phyloP scores from a whole-genome alignment of 2,113 vertebrate genomes.

The Thalassarche chlororhynchos region DNA sequence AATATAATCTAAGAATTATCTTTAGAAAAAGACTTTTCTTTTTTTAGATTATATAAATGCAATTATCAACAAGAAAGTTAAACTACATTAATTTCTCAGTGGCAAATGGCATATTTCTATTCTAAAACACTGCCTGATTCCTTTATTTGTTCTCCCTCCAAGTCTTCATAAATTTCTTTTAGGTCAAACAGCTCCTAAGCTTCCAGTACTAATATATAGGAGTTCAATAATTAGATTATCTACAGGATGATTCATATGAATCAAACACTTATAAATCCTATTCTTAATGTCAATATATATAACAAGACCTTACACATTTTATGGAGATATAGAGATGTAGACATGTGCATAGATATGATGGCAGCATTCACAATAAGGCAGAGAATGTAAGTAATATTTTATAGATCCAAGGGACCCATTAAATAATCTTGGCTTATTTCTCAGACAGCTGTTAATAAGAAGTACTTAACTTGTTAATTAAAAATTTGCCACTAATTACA shows the following conservation, averaged over 20 bases:
- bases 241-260: neutral
- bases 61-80: neutral
- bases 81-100: neutral
- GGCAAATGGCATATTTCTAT: neutral
- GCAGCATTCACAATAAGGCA: neutral
- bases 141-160: neutral
- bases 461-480: slow-evolving; percentile 38
- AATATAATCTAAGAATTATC: neutral
- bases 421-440: slow-evolving; percentile 20
- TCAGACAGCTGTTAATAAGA: slow-evolving; percentile 31
- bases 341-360: neutral
- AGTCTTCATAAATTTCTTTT: neutral
- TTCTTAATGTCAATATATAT: neutral
- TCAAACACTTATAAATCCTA: neutral
- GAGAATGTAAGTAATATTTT: neutral
- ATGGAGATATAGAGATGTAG: neutral
- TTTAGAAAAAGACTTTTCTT: neutral
- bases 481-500: slow-evolving; percentile 27
- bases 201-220: neutral
- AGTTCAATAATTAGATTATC: neutral
- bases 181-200: neutral
- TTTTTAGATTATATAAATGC: neutral
- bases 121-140: neutral
- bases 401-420: neutral
- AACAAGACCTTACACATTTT: neutral